Percentiles rank a stretch among this genome's conserved stretches.
These are phyloP conservation scores for Plebejus argus DNA, from an alignment of 2,888 invertebrate genomes.

Conservation along the genomic window DNA sequence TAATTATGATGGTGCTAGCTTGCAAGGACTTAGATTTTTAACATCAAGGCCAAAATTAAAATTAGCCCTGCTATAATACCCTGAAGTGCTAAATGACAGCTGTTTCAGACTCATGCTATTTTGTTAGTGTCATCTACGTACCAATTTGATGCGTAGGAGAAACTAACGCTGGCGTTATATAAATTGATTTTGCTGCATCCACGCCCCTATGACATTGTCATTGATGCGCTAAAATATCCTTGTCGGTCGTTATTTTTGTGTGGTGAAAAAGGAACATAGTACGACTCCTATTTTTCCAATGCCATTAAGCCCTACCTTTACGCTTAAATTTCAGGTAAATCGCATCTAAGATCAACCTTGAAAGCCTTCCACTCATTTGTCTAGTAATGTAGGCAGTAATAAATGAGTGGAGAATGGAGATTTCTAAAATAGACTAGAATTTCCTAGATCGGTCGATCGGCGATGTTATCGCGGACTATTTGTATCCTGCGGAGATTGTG, in stretches of 20 bases:
- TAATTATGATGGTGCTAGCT: neutral
- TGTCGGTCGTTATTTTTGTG: neutral
- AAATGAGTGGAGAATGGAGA: neutral
- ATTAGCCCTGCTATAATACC: too few species aligned
- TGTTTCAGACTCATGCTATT: too few species aligned
- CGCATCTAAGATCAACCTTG: neutral
- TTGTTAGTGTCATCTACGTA: too few species aligned
- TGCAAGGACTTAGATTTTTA: too few species aligned
- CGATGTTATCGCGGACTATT: slow-evolving; percentile 2
- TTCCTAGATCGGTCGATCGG: neutral
- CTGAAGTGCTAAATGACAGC: too few species aligned
- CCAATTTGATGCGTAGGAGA: too few species aligned
- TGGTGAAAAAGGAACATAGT: too few species aligned
- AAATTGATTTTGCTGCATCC: too few species aligned
- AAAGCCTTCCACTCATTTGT: neutral
- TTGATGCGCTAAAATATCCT: neutral
- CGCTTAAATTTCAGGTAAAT: neutral
- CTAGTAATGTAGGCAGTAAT: neutral
- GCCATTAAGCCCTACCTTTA: too few species aligned
- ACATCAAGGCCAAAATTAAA: too few species aligned
- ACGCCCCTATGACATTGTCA: neutral
- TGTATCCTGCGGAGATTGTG: slow-evolving; percentile 19
- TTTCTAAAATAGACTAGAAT: neutral
- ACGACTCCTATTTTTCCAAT: too few species aligned
- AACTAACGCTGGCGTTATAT: too few species aligned